Conservation (phyloP, 2,888 invertebrate species). For the Pyrrhosoma nymphula region DNA sequence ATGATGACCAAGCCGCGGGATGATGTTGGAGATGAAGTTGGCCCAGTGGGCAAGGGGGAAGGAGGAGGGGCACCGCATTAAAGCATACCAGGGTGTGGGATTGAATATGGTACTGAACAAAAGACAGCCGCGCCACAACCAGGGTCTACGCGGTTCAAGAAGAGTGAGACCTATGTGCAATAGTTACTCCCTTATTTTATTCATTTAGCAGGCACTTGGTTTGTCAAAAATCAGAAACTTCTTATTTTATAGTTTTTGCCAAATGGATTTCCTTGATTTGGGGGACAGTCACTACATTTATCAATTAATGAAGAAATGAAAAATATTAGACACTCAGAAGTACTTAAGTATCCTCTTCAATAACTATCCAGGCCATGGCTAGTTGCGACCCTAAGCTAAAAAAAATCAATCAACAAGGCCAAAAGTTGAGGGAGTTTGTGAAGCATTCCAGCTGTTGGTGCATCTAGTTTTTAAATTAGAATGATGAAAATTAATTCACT, state of each 20-base stretch:
- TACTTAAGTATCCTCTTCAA: too few relatives aligned
- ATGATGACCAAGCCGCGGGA: conserved; percentile 33
- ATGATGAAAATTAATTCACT: too few relatives aligned
- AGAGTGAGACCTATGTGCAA: conserved; percentile 62
- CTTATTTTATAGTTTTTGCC: not conserved
- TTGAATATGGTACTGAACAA: conserved; percentile 61
- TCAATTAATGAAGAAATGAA: not conserved
- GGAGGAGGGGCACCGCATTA: conserved; percentile 67
- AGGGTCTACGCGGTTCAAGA: conserved; percentile 66
- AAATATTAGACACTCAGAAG: not conserved
- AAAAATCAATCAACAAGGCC: not conserved
- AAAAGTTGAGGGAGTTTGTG: not conserved
- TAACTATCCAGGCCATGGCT: too few relatives aligned
- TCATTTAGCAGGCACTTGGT: not conserved
- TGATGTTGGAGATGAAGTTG: conserved; percentile 42
- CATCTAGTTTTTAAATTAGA: not conserved
- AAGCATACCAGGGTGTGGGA: conserved; percentile 65
- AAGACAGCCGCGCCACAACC: conserved; percentile 67
- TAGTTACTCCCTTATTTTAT: conserved; percentile 27
- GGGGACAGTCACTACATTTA: not conserved
- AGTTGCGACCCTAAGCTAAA: not conserved
- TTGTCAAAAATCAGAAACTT: not conserved
- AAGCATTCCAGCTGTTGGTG: not conserved
- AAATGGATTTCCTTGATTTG: not conserved
- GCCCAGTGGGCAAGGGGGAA: conserved; percentile 66